These are phyloP conservation scores for Phylloscopus trochiloides DNA, from an alignment of 2,113 vertebrate genomes.

Conservation along the genomic window DNA sequence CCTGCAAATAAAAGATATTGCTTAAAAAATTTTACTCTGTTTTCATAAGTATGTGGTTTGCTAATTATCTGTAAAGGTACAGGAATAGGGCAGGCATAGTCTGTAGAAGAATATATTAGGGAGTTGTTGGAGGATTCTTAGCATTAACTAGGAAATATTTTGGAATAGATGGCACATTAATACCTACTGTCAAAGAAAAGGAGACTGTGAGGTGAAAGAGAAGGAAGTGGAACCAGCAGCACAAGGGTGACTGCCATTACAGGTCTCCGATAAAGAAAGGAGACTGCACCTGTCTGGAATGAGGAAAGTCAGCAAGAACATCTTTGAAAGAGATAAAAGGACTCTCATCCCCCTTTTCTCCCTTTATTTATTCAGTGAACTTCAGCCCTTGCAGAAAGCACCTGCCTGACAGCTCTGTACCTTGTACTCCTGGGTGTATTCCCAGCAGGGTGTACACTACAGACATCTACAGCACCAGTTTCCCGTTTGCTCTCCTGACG, in stretches of 20 bases:
- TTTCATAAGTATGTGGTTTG: constrained; percentile 6
- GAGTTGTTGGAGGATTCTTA: background rate
- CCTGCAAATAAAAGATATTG: background rate
- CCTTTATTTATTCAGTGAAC: constrained; percentile 60
- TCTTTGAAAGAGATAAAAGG: constrained; percentile 32
- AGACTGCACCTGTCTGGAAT: background rate
- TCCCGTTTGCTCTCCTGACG: background rate
- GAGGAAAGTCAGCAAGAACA: background rate
- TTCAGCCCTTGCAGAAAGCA: constrained; percentile 47
- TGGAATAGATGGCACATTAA: background rate
- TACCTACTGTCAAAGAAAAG: background rate
- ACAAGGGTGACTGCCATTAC: background rate
- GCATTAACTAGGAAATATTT: background rate
- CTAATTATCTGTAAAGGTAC: constrained; percentile 11
- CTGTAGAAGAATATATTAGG: background rate
- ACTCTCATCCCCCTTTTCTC: constrained; percentile 6
- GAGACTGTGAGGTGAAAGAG: background rate
- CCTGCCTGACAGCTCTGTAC: constrained; percentile 51
- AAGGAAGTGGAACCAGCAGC: background rate
- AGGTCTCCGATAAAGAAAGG: background rate
- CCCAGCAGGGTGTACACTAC: background rate
- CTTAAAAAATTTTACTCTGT: background rate
- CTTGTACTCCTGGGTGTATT: background rate
- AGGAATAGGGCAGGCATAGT: background rate
- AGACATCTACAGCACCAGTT: background rate